Percentiles rank a stretch among this genome's conserved stretches.
phyloP scores from a whole-genome alignment of 2,797 vertebrate genomes.

The Chloroceryle amazona region DNA sequence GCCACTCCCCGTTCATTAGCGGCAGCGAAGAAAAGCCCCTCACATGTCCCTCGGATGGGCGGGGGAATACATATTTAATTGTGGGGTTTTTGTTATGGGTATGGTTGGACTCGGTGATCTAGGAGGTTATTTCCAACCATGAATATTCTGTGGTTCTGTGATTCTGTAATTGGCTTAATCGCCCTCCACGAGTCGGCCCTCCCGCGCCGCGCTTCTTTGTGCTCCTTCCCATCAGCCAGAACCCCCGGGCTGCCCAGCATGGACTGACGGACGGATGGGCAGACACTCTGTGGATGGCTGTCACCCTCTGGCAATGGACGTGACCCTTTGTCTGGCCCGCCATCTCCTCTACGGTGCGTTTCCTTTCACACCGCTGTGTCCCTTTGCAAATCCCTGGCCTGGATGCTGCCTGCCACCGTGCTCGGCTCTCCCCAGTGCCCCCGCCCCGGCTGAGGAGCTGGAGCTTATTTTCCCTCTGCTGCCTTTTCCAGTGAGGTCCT shows the following conservation, averaged over 20 bases:
- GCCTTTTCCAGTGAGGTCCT: background rate
- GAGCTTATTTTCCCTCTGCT: background rate
- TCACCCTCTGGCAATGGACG: background rate
- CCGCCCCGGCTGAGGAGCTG: background rate
- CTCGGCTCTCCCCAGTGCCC: fast-evolving
- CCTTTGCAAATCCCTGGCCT: background rate
- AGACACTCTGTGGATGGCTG: background rate
- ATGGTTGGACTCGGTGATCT: too few relatives aligned
- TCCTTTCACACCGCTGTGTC: background rate
- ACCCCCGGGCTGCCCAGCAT: background rate
- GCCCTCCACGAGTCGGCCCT: background rate
- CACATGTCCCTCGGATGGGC: background rate
- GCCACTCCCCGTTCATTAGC: conserved; percentile 39
- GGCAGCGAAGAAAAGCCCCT: background rate
- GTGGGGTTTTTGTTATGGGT: too few relatives aligned
- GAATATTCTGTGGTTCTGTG: too few relatives aligned
- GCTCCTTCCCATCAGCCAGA: background rate
- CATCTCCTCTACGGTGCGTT: background rate
- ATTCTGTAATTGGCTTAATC: conserved; percentile 5
- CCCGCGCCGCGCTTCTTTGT: background rate
- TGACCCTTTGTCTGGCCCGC: background rate
- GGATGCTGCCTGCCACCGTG: background rate
- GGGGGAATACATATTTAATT: conserved; percentile 30
- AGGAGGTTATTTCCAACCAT: too few relatives aligned
- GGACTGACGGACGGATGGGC: background rate